phyloP scores from a whole-genome alignment of 2,113 vertebrate species.

The Tor tambroides region DNA sequence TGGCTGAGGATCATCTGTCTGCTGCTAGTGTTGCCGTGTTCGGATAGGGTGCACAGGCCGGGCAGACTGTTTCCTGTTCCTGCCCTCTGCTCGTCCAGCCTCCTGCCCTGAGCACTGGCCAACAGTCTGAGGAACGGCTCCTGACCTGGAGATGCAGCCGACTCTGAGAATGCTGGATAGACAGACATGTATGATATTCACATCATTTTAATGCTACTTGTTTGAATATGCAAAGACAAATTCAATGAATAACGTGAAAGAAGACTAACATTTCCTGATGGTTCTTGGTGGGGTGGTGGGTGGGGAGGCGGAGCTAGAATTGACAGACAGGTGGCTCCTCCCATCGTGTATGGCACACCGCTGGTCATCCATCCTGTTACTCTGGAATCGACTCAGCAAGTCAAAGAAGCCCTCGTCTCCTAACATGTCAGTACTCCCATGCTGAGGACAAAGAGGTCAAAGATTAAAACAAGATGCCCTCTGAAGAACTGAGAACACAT shows the following conservation, averaged over 20 bases:
- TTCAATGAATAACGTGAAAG: background rate
- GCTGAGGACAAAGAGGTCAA: constrained; percentile 68
- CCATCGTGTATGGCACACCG: constrained; percentile 84
- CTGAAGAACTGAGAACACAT: background rate
- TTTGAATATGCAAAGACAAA: background rate
- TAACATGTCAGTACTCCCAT: constrained; percentile 77
- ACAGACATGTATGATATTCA: background rate
- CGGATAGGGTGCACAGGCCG: constrained; percentile 69
- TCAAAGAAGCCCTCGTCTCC: constrained; percentile 97
- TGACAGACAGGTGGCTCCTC: constrained; percentile 69
- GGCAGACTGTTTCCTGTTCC: constrained; percentile 80
- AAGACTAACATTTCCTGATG: constrained; percentile 81
- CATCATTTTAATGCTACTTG: background rate
- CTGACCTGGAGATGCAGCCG: constrained; percentile 76
- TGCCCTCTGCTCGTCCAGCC: constrained; percentile 84
- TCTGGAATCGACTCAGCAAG: constrained; percentile 93
- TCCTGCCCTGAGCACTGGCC: constrained; percentile 81
- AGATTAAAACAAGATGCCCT: background rate
- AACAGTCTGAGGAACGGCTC: constrained; percentile 82
- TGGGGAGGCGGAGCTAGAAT: constrained; percentile 66
- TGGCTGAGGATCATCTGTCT: constrained; percentile 78
- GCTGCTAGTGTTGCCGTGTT: constrained; percentile 71
- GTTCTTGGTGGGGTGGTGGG: constrained; percentile 74
- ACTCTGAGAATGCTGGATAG: constrained; percentile 77
- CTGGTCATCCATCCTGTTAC: constrained; percentile 97